Evolutionary conservation across 1,140 invertebrate species (phyloP).

Genomic region (Samia ricini): DNA sequence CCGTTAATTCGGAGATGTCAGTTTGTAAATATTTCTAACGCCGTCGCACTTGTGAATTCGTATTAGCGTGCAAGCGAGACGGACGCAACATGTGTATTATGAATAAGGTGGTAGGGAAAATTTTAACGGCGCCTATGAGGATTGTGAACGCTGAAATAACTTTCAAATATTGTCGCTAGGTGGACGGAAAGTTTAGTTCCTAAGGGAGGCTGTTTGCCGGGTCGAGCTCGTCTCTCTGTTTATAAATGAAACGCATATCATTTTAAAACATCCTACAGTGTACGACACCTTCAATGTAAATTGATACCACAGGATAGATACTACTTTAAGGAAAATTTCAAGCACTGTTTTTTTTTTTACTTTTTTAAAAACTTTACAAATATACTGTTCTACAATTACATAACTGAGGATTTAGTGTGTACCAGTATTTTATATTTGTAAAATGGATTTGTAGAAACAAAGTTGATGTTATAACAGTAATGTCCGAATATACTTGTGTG

Average conservation of each 20-base stretch:
- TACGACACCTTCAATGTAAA: slow-evolving; percentile 28
- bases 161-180: slow-evolving; percentile 77
- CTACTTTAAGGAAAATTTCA: neutral
- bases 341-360: neutral
- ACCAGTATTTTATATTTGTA: slow-evolving; percentile 34
- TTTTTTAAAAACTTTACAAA: neutral
- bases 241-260: slow-evolving; percentile 74
- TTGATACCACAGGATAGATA: slow-evolving; percentile 21
- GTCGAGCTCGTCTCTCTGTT: slow-evolving; percentile 58
- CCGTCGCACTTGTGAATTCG: slow-evolving; percentile 22
- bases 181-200: slow-evolving; percentile 75
- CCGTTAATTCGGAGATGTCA: slow-evolving; percentile 73
- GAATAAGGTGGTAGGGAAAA: slow-evolving; percentile 75
- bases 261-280: slow-evolving; percentile 58
- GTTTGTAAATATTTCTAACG: slow-evolving; percentile 65
- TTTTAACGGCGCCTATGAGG: slow-evolving; percentile 77
- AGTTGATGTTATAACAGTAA: slow-evolving; percentile 48
- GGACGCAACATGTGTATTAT: slow-evolving; percentile 59
- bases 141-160: slow-evolving; percentile 75
- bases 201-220: slow-evolving; percentile 65
- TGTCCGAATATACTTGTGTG: slow-evolving; percentile 22
- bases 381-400: neutral
- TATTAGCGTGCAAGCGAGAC: slow-evolving; percentile 32
- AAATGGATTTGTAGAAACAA: slow-evolving; percentile 32
- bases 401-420: slow-evolving; percentile 14